Evolutionary conservation across 2,888 invertebrate genomes (phyloP), one percentile per base, ranked within the genome.

Genomic region (Plebejus argus): DNA sequence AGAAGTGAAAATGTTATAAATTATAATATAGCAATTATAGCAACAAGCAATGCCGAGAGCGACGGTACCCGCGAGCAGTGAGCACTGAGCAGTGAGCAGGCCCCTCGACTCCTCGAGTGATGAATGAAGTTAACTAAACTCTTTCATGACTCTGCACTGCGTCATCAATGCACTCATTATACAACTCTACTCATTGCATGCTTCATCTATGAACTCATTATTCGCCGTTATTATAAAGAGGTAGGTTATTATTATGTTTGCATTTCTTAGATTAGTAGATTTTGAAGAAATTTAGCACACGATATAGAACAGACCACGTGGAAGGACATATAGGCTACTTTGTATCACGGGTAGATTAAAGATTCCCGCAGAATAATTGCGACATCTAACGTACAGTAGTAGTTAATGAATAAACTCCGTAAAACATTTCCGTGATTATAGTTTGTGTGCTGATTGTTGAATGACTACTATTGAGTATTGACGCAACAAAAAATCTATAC

Each of bases 101-200:
- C 84, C 84, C 85, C 81, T 78, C 81, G 81, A 86, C 84, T 84
- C 85, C 81, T 78, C 81, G 81, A 86, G 85, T 88, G 84, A 88
- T 90, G 89, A 92, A 91, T 90, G 91, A 86, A 85, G 89, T 89
- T 86, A 87, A 86, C 85, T 83, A 84, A 84, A 82, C 80, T 82
- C 81, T 84, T 85, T 72, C 84, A 82, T 83, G 80, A 77, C 77
- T 78, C 79, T 86, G 86, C 86, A 87, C 83, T 86, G 85, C 85
- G 85, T 83, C 86, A 84, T 61, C 77, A 74, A 72, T 72, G 49
- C 49, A 72, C 72, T 72, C 72, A 72, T 23, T 72, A 72, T 45
- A n/a, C 15, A 15, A 10, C 8, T 39, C 5, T 23, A 23, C n/a
- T 39, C n/a, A 70, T 35, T 70, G 18, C 39, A 72, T 15, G 35